Conservation (phyloP, 2,113 vertebrate genomes). For the Phrynosoma blainvillii region DNA sequence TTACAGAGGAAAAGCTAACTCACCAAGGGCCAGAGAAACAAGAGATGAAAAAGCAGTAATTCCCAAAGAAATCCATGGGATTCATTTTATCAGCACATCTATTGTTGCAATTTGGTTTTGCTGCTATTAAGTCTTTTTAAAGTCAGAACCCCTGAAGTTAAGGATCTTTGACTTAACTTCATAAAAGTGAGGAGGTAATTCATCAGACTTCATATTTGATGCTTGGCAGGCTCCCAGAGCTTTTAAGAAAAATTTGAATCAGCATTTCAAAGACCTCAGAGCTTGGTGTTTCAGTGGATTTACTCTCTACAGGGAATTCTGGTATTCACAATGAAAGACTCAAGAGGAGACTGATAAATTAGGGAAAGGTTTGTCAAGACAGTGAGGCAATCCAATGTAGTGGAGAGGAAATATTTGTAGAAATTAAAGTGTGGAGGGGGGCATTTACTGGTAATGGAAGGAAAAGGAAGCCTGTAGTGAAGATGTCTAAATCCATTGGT, state of each 20-base stretch:
- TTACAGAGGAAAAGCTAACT: neutral
- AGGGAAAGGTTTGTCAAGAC: neutral
- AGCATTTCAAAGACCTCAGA: slow-evolving; percentile 1
- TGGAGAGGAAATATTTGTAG: slow-evolving; percentile 1
- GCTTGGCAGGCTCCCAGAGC: slow-evolving; percentile 13
- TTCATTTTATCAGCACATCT: slow-evolving; percentile 19
- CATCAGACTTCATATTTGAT: neutral
- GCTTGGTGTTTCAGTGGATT: neutral
- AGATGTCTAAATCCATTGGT: neutral
- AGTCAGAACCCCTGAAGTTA: slow-evolving; percentile 15
- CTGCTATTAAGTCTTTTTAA: neutral
- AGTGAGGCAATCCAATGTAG: neutral
- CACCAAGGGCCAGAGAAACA: neutral
- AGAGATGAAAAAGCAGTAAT: neutral
- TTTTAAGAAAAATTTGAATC: slow-evolving; percentile 18
- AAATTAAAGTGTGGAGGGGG: neutral
- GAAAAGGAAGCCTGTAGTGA: neutral
- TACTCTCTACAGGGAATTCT: slow-evolving; percentile 14
- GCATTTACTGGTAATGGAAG: neutral
- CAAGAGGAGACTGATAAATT: slow-evolving; percentile 19
- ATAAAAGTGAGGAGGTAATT: slow-evolving; percentile 16
- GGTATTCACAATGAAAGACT: neutral
- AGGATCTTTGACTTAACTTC: neutral
- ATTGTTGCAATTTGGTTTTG: slow-evolving; percentile 26
- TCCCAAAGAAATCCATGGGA: slow-evolving; percentile 1